Evolutionary conservation across 2,113 vertebrate genomes (phyloP).

Genomic region (Gorsachius goisagi): DNA sequence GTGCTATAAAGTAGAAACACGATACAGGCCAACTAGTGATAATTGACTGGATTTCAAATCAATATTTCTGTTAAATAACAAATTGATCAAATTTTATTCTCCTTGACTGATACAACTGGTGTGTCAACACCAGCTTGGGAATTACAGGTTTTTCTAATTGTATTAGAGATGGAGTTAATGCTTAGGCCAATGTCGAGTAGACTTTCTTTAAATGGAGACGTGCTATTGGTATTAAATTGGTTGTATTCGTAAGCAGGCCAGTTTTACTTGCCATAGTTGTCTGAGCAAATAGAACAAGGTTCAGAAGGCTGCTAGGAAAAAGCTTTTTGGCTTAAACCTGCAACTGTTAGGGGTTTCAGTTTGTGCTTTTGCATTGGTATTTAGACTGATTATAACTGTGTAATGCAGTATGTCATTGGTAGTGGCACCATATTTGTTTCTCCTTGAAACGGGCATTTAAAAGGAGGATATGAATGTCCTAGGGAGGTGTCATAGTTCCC

Average conservation of each 20-base stretch:
- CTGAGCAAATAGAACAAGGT: background rate
- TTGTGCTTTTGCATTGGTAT: background rate
- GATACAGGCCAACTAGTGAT: background rate
- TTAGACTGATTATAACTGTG: background rate
- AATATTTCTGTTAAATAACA: background rate
- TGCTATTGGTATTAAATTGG: background rate
- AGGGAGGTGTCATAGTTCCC: rapidly evolving
- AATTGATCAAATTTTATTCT: background rate
- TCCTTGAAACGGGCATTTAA: rapidly evolving
- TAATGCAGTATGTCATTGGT: background rate
- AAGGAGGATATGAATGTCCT: rapidly evolving
- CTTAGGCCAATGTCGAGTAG: background rate
- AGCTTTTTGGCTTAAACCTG: background rate
- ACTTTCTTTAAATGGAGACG: background rate
- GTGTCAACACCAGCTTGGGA: background rate
- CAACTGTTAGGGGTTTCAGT: background rate
- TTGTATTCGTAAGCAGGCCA: background rate
- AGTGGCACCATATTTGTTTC: rapidly evolving
- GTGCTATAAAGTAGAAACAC: background rate
- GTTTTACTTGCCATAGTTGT: background rate
- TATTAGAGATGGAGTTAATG: background rate
- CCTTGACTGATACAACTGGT: background rate
- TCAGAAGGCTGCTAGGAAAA: background rate
- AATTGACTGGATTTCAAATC: background rate
- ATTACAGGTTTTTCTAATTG: background rate